These are phyloP conservation scores for Himalopsyche phryganea DNA, from an alignment of 1,140 invertebrate species.

Conservation along the genomic window DNA sequence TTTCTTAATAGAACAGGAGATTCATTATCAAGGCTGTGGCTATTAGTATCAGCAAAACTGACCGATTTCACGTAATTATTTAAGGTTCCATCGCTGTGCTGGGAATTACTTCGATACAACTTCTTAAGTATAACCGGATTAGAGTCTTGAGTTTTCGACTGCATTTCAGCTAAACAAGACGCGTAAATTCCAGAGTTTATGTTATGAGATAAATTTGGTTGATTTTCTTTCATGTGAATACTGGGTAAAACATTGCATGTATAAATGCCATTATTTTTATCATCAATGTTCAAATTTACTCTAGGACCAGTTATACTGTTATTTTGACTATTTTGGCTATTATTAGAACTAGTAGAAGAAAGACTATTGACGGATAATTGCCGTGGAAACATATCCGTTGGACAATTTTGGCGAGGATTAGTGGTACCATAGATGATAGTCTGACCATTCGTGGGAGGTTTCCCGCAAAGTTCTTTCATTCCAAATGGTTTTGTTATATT, in stretches of 20 bases:
- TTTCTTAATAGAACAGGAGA: constrained; percentile 22
- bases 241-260: no score
- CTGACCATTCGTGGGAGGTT: no score
- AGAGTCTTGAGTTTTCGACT: constrained; percentile 14
- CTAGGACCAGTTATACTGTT: constrained; percentile 1
- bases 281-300: no score
- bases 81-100: constrained; percentile 6
- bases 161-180: constrained; percentile 17
- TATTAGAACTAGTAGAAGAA: neutral
- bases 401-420: no score
- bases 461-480: neutral
- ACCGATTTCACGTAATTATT: neutral
- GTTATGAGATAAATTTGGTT: constrained; percentile 4
- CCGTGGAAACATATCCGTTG: neutral
- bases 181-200: constrained; percentile 12
- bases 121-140: constrained; percentile 20
- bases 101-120: constrained; percentile 1
- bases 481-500: constrained; percentile 8
- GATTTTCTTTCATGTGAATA: neutral
- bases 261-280: neutral
- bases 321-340: neutral
- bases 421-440: no score
- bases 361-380: constrained; percentile 3
- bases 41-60: constrained; percentile 13
- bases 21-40: constrained; percentile 3